Conservation (phyloP, 2,797 vertebrate genomes). For the Poeciliopsis paucimaculata region DNA sequence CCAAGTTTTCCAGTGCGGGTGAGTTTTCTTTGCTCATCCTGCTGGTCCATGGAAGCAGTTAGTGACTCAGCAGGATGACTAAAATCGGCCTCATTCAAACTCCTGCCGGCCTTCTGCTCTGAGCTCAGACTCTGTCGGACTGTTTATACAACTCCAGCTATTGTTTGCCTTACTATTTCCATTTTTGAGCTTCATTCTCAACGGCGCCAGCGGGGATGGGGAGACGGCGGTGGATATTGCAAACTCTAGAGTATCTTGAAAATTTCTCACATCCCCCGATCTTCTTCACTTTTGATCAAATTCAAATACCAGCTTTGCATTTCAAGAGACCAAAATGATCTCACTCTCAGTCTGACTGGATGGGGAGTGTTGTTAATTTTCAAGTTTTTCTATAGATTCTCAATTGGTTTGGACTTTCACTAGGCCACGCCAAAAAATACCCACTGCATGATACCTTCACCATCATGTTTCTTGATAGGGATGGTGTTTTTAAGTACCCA, state of each 20-base stretch:
- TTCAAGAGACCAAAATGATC: neutral
- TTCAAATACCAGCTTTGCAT: neutral
- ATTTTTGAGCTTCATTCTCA: neutral
- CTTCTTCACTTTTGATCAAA: neutral
- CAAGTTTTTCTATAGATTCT: neutral
- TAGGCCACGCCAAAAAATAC: no score
- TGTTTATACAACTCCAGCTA: neutral
- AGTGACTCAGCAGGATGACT: conserved; percentile 70
- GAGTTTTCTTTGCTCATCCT: conserved; percentile 40
- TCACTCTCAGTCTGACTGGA: neutral
- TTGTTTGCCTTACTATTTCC: neutral
- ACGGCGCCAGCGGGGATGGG: neutral
- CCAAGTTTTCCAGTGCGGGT: conserved; percentile 47
- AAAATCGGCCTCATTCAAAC: conserved; percentile 62
- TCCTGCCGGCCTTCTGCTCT: conserved; percentile 19
- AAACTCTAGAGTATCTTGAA: neutral
- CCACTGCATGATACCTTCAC: neutral
- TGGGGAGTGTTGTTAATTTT: neutral
- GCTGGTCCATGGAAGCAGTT: conserved; percentile 50
- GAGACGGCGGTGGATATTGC: neutral
- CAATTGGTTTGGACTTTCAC: neutral
- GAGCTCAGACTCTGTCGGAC: conserved; percentile 24
- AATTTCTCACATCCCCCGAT: neutral
- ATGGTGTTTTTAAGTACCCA: neutral
- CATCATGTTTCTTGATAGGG: no score